Conservation (phyloP, 2,113 vertebrate genomes). For the Scolopax mira region DNA sequence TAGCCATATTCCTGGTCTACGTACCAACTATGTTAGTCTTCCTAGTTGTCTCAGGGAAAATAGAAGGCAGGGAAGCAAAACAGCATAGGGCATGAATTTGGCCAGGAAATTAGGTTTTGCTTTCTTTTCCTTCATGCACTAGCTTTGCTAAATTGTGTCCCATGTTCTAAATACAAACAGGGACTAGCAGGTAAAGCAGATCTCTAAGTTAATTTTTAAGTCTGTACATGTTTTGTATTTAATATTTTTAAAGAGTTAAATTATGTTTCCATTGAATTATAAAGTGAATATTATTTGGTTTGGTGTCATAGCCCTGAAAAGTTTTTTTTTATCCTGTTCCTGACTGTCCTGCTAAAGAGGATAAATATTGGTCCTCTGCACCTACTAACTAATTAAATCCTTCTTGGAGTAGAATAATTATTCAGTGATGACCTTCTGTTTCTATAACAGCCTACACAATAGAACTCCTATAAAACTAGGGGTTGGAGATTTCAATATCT, state of each 20-base stretch:
- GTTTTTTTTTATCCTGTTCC: neutral
- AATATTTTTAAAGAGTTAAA: neutral
- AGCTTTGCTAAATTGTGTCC: neutral
- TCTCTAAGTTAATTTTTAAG: neutral
- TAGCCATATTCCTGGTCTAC: neutral
- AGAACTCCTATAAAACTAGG: neutral
- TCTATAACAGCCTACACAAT: neutral
- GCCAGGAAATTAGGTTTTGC: neutral
- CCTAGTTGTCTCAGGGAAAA: neutral
- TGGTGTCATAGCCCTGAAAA: neutral
- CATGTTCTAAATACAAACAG: neutral
- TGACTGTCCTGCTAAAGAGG: neutral
- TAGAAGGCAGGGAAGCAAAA: neutral
- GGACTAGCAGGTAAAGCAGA: neutral
- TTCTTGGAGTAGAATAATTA: neutral
- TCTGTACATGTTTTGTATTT: neutral
- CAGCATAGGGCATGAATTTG: neutral
- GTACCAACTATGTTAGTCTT: neutral
- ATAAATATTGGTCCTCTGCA: neutral
- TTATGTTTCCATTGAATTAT: neutral
- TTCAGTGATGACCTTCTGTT: neutral
- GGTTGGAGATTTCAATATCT: neutral
- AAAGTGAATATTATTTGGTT: neutral
- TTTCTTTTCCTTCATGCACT: neutral
- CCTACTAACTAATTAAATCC: neutral